Percentiles rank a stretch among this genome's conserved stretches.
Conservation (phyloP, 2,113 vertebrate species). For the Lepisosteus oculatus region DNA sequence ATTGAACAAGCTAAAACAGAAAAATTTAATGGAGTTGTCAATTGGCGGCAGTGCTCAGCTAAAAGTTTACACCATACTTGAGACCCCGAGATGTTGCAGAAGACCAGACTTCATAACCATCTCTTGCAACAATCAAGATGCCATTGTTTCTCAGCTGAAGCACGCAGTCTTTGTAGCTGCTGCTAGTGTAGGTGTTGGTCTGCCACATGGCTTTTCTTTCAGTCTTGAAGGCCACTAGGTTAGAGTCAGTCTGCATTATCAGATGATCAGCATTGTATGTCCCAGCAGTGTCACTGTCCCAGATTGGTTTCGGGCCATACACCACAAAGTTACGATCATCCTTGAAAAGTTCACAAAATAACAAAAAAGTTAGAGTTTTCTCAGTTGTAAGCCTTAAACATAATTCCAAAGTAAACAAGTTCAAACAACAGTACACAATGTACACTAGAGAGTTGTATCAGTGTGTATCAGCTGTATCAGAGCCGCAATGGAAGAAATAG, state of each 20-base stretch:
- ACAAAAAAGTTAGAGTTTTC: too few relatives aligned
- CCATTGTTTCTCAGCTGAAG: conserved; percentile 23
- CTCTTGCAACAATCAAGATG: conserved; percentile 24
- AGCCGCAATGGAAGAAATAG: too few relatives aligned
- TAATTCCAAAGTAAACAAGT: too few relatives aligned
- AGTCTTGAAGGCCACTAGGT: conserved; percentile 44
- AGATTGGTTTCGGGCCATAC: conserved; percentile 33
- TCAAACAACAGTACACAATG: too few relatives aligned
- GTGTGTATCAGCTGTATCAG: too few relatives aligned
- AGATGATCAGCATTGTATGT: not conserved
- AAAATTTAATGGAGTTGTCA: too few relatives aligned
- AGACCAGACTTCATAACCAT: conserved; percentile 20
- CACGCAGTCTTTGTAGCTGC: conserved; percentile 12
- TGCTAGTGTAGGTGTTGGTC: conserved; percentile 19
- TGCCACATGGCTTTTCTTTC: not conserved
- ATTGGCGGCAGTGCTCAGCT: too few relatives aligned
- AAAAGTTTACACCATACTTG: not conserved
- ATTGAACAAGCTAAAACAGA: too few relatives aligned
- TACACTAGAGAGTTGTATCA: too few relatives aligned
- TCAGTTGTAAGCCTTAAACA: too few relatives aligned
- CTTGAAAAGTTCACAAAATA: conserved; percentile 18
- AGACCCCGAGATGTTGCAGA: conserved; percentile 20
- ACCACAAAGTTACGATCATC: conserved; percentile 42
- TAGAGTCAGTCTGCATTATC: conserved; percentile 44
- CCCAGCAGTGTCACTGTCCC: not conserved